Conservation (phyloP, 2,888 invertebrate genomes). For the Sphinx pinastri region DNA sequence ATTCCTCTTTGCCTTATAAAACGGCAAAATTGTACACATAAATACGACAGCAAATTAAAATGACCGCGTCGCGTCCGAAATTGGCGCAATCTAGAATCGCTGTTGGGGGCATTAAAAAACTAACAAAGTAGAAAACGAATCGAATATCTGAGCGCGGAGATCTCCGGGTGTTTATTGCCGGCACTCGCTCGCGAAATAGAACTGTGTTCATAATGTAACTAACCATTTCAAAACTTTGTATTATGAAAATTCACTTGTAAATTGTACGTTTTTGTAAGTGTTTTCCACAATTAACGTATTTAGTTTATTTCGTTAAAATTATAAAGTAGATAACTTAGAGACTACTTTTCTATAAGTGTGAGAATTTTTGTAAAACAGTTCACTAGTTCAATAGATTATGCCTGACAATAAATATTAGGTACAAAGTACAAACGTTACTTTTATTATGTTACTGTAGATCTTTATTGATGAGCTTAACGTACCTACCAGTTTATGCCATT, state of each 20-base stretch:
- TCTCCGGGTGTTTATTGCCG: constrained; percentile 43
- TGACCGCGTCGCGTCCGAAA: constrained; percentile 35
- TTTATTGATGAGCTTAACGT: too few species aligned
- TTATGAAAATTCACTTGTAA: not conserved
- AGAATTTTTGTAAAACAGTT: too few species aligned
- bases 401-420: too few species aligned
- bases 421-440: too few species aligned
- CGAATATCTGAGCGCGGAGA: constrained; percentile 42
- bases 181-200: constrained; percentile 34
- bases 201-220: constrained; percentile 34
- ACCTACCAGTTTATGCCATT: too few species aligned
- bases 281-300: too few species aligned
- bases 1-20: not conserved
- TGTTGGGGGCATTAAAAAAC: constrained; percentile 43
- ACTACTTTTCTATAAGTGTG: too few species aligned
- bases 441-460: too few species aligned
- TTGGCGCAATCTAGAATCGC: constrained; percentile 35
- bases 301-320: too few species aligned
- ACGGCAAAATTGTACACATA: constrained; percentile 19
- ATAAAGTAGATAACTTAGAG: not conserved
- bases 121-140: constrained; percentile 46
- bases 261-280: not conserved
- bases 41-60: constrained; percentile 39
- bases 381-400: too few species aligned
- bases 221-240: not conserved